Evolutionary conservation across 2,888 invertebrate species (phyloP), one percentile per base, ranked within the genome.

Genomic region (Graphium colonna): DNA sequence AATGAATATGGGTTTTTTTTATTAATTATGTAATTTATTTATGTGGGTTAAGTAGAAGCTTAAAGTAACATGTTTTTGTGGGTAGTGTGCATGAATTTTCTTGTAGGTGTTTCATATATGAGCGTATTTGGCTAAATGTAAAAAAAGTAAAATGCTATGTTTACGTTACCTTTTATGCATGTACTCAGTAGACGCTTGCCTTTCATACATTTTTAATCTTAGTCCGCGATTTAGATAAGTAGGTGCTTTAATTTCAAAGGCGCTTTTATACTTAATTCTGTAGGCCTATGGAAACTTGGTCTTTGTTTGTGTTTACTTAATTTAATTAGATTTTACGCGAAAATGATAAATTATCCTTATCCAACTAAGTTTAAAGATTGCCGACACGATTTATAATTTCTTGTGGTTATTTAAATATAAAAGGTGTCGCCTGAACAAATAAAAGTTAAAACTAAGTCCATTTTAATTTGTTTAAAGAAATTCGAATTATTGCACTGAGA

Each of bases 241-340:
- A 49, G 47, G 40, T 53, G 33, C 44, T 54, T 49, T 43, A 54
- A 52, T 51, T 54, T 50, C 48, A 12, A 53, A 44, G 48, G 53
- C 41, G 43, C 51, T 49, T 55, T 56, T 55, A 51, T 52, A 52
- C 38, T 48, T 38, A 39, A 33, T 38, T 56, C 46, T 51, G 18
- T 56, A 56, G 49, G 54, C 56, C 38, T 53, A 26, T 56, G 18
- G 57, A 60, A 66, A 68, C 67, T 69, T 69, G 67, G 65, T 60
- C 64, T 69, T 68, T 67, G 64, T 67, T 61, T 57, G 41, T 55
- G 53, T 63, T 63, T 60, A 58, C 51, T 61, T 60, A 51, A 60
- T 59, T 61, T 55, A 60, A 60, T 59, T 59, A 60, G 59, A 55
- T 58, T 53, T 47, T 18, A 53, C 28, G 36, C 36, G 40, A 48